Evolutionary conservation across 2,113 vertebrate species (phyloP), one percentile per base, ranked within the genome.

Genomic region (Herpetotheres cachinnans): DNA sequence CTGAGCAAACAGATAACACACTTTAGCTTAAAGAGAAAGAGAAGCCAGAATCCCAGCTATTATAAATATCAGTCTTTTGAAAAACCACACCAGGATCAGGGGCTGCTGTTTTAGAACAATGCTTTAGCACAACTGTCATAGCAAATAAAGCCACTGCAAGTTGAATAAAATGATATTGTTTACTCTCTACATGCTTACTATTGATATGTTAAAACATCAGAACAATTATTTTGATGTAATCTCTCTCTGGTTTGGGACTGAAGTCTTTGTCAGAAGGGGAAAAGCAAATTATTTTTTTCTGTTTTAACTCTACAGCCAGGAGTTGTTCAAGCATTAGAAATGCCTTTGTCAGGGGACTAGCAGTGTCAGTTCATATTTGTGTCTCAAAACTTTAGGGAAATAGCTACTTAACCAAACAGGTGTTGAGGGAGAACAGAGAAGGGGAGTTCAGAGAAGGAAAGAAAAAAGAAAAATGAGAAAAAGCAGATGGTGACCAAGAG

Each of bases 331-430:
- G 44, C 63, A 67, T 91, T 91, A 85, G 67, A 63, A 95, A 83
- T 44, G 22, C 7, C 54, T 79, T 95, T 96, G 81, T 80, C 83
- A 91, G 25, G 90, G 94, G 93, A 96, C 70, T 76, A 79, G n/a
- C 88, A 78, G n/a, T 86, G 85, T 95, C 96, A 90, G 66, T 61
- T 96, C 61, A 46, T 72, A 89, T 96, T 97, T 96, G 36, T 96
- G n/a, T 96, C 86, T 94, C 38, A 82, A 89, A 67, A 92, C n/a
- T 40, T 85, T 24, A 82, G 20, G 40, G 87, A 96, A 96, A 94
- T 62, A 22, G 81, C 91, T 82, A 54, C 63, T 96, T 94, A 96
- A 84, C 34, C 3, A 87, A 93, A 93, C 71, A 88, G 65, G 79
- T 85, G 86, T 87, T 81, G 17, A 70, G 83, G 76, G 29, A 87